phyloP scores from a whole-genome alignment of 2,888 invertebrate species.

The Teleiodes luculella region DNA sequence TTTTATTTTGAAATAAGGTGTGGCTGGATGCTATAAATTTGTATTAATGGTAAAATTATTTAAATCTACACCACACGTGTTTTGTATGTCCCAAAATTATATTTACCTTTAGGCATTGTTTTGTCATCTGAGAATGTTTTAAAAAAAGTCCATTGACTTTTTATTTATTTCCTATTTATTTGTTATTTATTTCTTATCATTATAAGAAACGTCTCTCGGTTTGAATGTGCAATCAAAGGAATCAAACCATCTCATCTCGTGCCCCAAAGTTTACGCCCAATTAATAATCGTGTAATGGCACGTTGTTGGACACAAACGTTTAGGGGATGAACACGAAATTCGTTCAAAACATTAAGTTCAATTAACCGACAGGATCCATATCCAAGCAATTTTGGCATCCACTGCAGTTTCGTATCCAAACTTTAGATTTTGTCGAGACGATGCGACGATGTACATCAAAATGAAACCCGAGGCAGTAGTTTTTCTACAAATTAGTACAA shows the following conservation, averaged over 20 bases:
- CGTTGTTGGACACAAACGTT: constrained; percentile 27
- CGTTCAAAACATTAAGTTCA: constrained; percentile 50
- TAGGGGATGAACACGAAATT: constrained; percentile 27
- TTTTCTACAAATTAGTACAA: constrained; percentile 31
- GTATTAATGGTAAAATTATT: too few species aligned
- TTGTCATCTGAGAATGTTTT: too few species aligned
- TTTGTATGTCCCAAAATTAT: too few species aligned
- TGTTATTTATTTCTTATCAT: too few species aligned
- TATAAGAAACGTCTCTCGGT: constrained; percentile 15
- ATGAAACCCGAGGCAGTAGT: too few species aligned
- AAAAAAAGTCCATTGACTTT: too few species aligned
- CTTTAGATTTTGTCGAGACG: neutral
- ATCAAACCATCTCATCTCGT: constrained; percentile 32
- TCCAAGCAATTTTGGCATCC: neutral
- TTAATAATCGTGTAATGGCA: constrained; percentile 58
- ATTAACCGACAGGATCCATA: constrained; percentile 45
- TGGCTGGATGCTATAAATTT: neutral
- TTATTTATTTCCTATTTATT: too few species aligned
- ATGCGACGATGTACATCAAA: neutral
- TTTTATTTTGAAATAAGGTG: neutral
- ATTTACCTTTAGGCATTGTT: too few species aligned
- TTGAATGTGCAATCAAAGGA: constrained; percentile 36
- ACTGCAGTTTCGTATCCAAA: neutral
- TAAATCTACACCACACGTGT: too few species aligned
- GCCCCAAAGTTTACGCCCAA: constrained; percentile 57